These are phyloP conservation scores for Ameiurus melas DNA, from an alignment of 2,113 vertebrate genomes.

Conservation along the genomic window DNA sequence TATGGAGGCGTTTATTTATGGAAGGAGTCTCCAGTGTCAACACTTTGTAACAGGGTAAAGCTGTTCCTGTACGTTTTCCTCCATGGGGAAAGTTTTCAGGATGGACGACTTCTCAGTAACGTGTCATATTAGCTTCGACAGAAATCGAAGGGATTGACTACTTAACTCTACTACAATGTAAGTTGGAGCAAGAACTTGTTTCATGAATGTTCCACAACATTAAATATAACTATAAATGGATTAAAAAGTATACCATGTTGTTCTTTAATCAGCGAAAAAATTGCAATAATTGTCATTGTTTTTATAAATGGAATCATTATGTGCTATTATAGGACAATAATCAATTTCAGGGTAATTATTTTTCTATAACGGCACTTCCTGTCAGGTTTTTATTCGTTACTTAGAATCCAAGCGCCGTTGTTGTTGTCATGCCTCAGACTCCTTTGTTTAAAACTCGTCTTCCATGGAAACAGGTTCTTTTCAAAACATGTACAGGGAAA, in stretches of 20 bases:
- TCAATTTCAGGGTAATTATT: not conserved
- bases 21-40: not conserved
- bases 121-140: not conserved
- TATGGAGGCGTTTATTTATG: not conserved
- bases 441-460: not conserved
- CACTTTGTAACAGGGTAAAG: not conserved
- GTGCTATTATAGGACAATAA: not conserved
- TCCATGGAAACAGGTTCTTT: not conserved
- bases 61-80: not conserved
- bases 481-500: not conserved
- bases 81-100: not conserved
- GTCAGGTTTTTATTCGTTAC: not conserved
- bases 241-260: not conserved
- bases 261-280: not conserved
- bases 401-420: not conserved
- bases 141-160: not conserved
- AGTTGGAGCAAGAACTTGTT: not conserved
- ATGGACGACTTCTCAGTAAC: not conserved
- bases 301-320: not conserved
- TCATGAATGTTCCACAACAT: not conserved
- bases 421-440: too few species aligned
- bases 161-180: not conserved
- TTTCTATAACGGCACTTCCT: not conserved
- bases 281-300: not conserved
- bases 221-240: not conserved